These are phyloP conservation scores for Lithobius niger DNA, from an alignment of 1,140 invertebrate genomes.

Conservation along the genomic window DNA sequence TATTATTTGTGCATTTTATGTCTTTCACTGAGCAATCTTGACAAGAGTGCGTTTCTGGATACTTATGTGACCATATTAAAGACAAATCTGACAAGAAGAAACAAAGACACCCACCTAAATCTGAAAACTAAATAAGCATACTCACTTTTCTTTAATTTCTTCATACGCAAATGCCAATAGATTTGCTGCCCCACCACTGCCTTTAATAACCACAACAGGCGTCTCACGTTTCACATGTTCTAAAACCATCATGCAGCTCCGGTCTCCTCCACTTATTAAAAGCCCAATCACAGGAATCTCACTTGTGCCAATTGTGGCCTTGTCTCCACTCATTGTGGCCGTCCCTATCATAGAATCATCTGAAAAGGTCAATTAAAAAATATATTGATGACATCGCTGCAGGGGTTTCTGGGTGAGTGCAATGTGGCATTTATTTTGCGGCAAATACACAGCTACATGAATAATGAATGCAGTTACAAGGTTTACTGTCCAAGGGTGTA, in stretches of 20 bases:
- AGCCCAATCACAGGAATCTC: slow-evolving; percentile 32
- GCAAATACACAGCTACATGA: too few species aligned
- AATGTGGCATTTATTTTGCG: too few species aligned
- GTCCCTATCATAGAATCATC: slow-evolving; percentile 5
- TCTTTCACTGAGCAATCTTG: too few species aligned
- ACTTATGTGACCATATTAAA: too few species aligned
- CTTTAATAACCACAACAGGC: slow-evolving; percentile 34
- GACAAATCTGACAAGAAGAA: too few species aligned
- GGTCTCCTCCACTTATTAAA: slow-evolving; percentile 32
- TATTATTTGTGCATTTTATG: too few species aligned
- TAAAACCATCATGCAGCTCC: slow-evolving; percentile 30
- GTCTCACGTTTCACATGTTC: slow-evolving; percentile 32
- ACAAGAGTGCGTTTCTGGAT: too few species aligned
- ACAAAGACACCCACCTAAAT: too few species aligned
- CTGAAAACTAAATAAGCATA: too few species aligned
- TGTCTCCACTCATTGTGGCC: slow-evolving; percentile 3
- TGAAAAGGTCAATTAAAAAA: background rate
- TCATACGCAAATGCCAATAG: slow-evolving; percentile 32
- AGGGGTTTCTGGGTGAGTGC: too few species aligned
- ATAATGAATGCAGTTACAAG: too few species aligned
- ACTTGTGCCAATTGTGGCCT: slow-evolving; percentile 7
- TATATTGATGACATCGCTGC: background rate
- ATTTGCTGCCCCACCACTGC: slow-evolving; percentile 33
- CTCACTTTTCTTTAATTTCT: slow-evolving; percentile 31
- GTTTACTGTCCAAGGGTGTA: too few species aligned